These are phyloP conservation scores for Sciurus vulgaris DNA, from an alignment of 2,797 vertebrate species.

Conservation along the genomic window DNA sequence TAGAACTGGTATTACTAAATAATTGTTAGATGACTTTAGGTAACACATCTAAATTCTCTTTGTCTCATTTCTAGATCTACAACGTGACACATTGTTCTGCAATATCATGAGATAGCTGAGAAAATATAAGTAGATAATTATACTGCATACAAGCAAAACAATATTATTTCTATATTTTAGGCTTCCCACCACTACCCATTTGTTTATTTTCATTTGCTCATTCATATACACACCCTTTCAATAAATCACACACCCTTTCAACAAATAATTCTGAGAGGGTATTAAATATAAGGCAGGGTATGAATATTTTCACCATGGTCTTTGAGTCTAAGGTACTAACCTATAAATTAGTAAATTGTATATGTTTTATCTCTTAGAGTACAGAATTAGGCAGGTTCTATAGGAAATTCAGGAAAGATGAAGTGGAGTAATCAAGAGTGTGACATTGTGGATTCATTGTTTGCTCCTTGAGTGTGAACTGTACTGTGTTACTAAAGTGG, in stretches of 20 bases:
- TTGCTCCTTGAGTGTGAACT: conserved; percentile 12
- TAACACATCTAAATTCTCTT: conserved; percentile 25
- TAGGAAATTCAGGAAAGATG: conserved; percentile 14
- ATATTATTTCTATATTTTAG: conserved; percentile 19
- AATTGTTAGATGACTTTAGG: conserved; percentile 11
- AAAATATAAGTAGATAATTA: conserved; percentile 63
- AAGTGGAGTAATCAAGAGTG: not conserved
- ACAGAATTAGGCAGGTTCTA: not conserved
- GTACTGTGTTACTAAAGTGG: conserved; percentile 13
- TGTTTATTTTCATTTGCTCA: conserved; percentile 54
- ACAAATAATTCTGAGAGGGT: conserved; percentile 3
- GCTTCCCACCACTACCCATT: not conserved
- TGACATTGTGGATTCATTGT: conserved; percentile 9
- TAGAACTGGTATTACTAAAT: conserved; percentile 44
- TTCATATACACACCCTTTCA: not conserved
- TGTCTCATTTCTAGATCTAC: conserved; percentile 34
- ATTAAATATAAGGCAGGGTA: not conserved
- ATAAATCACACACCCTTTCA: conserved; percentile 33
- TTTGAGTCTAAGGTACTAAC: conserved; percentile 24
- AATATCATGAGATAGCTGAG: not conserved
- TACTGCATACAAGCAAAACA: not conserved
- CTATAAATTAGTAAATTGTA: conserved; percentile 5
- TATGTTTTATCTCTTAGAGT: conserved; percentile 16
- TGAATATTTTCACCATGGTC: conserved; percentile 41
- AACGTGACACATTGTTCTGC: conserved; percentile 1